These are phyloP conservation scores for Plecotus auritus DNA, from an alignment of 2,113 vertebrate genomes.

Conservation along the genomic window DNA sequence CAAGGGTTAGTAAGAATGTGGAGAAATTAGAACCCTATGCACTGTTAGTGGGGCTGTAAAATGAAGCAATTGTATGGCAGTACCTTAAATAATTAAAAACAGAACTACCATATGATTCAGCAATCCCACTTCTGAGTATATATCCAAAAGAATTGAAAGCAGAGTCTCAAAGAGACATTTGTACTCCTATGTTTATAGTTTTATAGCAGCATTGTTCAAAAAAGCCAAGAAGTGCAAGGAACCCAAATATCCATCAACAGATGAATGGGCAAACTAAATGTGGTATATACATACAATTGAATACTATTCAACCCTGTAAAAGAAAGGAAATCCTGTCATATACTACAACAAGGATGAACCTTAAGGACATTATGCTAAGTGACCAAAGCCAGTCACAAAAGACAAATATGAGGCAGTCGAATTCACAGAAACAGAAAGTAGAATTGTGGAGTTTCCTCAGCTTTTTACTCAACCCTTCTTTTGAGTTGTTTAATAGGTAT, in stretches of 20 bases:
- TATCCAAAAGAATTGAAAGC: conserved; percentile 17
- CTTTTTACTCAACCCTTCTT: not conserved
- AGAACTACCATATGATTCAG: conserved; percentile 1
- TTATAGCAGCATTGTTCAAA: not conserved
- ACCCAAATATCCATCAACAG: not conserved
- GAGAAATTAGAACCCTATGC: not conserved
- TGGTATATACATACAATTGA: not conserved
- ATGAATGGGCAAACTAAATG: not conserved
- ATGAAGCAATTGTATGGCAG: not conserved
- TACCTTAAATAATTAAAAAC: conserved; percentile 5
- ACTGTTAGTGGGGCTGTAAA: not conserved
- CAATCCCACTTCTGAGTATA: not conserved
- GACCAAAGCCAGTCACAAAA: not conserved
- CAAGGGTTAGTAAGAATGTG: not conserved
- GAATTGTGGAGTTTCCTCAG: not conserved
- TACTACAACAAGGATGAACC: not conserved
- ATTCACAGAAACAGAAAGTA: conserved; percentile 35
- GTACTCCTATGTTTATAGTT: not conserved
- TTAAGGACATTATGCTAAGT: not conserved
- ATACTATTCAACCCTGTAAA: not conserved
- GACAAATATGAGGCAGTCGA: not conserved
- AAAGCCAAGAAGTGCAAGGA: not conserved
- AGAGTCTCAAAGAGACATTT: not conserved
- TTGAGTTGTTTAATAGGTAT: not conserved
- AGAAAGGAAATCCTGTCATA: not conserved